A percentile compares a stretch with the other conserved stretches of the same genome.
These are phyloP conservation scores for Camelus bactrianus DNA, from an alignment of 2,113 vertebrate species.

Conservation along the genomic window DNA sequence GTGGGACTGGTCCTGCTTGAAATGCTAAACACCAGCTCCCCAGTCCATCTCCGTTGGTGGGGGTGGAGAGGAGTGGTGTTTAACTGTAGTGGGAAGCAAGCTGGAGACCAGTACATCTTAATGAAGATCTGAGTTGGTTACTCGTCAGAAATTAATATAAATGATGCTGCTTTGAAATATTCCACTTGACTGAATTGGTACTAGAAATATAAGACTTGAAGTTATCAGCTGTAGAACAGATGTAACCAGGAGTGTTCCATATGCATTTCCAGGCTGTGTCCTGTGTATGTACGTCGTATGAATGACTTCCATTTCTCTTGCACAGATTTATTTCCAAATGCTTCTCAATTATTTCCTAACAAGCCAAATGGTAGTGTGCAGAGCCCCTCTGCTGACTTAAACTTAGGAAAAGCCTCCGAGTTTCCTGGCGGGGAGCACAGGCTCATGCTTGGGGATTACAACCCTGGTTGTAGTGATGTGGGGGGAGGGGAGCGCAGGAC, in stretches of 20 bases:
- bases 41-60: not conserved
- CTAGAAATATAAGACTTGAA: not conserved
- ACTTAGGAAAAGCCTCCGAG: not conserved
- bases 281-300: not conserved
- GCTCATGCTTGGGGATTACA: not conserved
- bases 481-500: not conserved
- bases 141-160: not conserved
- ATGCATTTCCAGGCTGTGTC: not conserved
- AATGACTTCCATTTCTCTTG: not conserved
- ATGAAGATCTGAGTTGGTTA: not conserved
- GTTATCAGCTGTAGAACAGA: not conserved
- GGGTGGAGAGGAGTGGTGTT: not conserved
- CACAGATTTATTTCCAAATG: not conserved
- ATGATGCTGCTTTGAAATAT: constrained; percentile 2
- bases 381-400: not conserved
- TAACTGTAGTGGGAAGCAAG: not conserved
- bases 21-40: not conserved
- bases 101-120: not conserved
- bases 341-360: not conserved
- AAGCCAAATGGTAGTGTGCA: constrained; percentile 18
- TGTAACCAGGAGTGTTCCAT: not conserved
- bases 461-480: not conserved
- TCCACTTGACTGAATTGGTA: not conserved
- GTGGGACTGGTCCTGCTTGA: not conserved
- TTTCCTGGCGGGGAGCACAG: not conserved